Evolutionary conservation across 1,140 invertebrate species (phyloP).

Genomic region (Cheumatopsyche charites): DNA sequence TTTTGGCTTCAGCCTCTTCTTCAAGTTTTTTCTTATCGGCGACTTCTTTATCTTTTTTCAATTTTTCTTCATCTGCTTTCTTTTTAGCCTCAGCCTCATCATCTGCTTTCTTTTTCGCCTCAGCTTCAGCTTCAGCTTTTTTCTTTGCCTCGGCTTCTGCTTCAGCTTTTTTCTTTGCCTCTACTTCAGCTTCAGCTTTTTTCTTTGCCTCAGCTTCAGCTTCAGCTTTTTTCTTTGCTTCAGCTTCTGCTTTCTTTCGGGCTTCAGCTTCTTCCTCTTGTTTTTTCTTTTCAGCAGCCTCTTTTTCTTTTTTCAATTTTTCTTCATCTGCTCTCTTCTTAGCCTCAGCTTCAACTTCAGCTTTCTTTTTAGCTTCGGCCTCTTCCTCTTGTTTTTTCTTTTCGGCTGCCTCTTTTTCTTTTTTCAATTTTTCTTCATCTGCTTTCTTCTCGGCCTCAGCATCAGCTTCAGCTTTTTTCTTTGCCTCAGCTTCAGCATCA

Average conservation of each 20-base stretch:
- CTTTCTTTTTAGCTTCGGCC: too few relatives aligned
- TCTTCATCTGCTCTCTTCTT: too few relatives aligned
- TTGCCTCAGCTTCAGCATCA: too few relatives aligned
- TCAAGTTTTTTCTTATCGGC: slow-evolving; percentile 20
- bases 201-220: slow-evolving; percentile 34
- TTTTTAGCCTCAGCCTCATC: slow-evolving; percentile 35
- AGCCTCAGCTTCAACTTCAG: too few relatives aligned
- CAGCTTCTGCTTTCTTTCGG: slow-evolving; percentile 10
- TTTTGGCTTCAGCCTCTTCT: slow-evolving; percentile 20
- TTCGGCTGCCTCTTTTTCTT: too few relatives aligned
- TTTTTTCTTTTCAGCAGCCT: slow-evolving; percentile 11
- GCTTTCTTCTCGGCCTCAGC: too few relatives aligned
- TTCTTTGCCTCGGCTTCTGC: slow-evolving; percentile 16
- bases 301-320: too few relatives aligned
- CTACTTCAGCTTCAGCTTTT: slow-evolving; percentile 42
- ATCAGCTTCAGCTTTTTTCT: too few relatives aligned
- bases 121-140: not conserved
- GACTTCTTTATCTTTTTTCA: slow-evolving; percentile 31
- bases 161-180: slow-evolving; percentile 14
- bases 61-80: slow-evolving; percentile 26
- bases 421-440: too few relatives aligned
- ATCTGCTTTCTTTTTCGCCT: slow-evolving; percentile 22
- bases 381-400: too few relatives aligned
- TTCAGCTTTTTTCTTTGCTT: slow-evolving; percentile 11
- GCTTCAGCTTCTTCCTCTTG: slow-evolving; percentile 9